Evolutionary conservation across 2,113 vertebrate genomes (phyloP).

Genomic region (Naja naja): DNA sequence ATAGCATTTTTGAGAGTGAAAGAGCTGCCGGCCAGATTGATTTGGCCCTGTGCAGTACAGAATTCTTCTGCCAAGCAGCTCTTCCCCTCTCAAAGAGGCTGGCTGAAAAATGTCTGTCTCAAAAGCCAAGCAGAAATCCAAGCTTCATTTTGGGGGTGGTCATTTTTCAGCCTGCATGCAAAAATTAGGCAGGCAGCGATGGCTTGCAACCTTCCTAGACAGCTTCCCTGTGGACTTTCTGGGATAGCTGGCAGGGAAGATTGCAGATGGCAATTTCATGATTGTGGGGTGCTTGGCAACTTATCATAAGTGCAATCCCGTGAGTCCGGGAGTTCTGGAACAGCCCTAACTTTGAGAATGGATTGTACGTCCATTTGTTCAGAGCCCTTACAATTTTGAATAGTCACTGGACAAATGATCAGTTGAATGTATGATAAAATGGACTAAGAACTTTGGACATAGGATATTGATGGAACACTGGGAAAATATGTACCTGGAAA

Average conservation of each 20-base stretch:
- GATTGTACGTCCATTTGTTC: background rate
- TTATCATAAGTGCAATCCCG: background rate
- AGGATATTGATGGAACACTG: background rate
- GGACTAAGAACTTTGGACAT: background rate
- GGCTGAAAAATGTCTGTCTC: background rate
- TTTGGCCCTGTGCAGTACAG: background rate
- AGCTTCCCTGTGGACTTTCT: background rate
- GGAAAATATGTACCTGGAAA: background rate
- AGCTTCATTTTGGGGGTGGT: background rate
- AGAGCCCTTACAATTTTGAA: background rate
- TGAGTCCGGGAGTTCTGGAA: background rate
- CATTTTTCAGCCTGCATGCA: background rate
- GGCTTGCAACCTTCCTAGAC: background rate
- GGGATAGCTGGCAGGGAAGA: background rate
- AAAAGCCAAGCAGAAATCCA: background rate
- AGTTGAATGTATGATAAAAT: background rate
- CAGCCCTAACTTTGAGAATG: background rate
- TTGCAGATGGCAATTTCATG: background rate
- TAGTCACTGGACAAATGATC: background rate
- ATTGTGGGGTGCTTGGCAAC: background rate
- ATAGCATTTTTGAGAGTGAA: background rate
- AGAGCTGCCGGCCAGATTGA: background rate
- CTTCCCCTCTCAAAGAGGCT: background rate
- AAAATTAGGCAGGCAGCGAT: background rate
- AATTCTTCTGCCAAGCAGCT: background rate